Percentiles rank a stretch among this genome's conserved stretches.
phyloP scores from a whole-genome alignment of 2,113 vertebrate genomes.

The Rhinolophus sinicus region DNA sequence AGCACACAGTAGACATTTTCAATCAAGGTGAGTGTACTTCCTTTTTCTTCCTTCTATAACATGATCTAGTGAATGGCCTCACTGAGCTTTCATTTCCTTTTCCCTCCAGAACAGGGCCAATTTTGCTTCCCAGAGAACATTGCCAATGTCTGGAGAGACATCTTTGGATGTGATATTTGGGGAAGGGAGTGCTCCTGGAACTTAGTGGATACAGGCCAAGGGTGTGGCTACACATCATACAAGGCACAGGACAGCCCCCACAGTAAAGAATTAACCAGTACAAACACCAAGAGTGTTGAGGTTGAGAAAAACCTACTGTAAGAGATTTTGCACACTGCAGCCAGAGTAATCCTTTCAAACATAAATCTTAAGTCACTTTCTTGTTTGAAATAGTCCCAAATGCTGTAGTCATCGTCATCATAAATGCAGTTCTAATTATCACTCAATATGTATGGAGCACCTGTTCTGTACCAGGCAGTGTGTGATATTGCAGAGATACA shows the following conservation, averaged over 20 bases:
- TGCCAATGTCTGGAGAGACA: background rate
- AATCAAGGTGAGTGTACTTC: background rate
- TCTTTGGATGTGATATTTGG: background rate
- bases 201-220: background rate
- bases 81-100: background rate
- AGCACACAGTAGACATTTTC: background rate
- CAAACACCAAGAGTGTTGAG: background rate
- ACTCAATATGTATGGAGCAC: background rate
- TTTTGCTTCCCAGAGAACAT: background rate
- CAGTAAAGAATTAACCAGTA: background rate
- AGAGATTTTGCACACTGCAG: background rate
- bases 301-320: background rate
- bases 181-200: background rate
- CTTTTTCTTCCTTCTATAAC: background rate
- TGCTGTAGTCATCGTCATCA: background rate
- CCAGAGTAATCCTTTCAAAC: background rate
- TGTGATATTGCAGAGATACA: background rate
- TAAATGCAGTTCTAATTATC: background rate
- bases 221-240: background rate
- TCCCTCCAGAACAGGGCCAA: background rate
- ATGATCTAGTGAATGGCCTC: background rate
- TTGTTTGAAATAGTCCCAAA: background rate
- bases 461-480: background rate
- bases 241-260: background rate
- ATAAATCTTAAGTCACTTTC: background rate